Base-by-base conservation (phyloP, 2,113 vertebrate genomes). In the Platichthys stellatus region DNA sequence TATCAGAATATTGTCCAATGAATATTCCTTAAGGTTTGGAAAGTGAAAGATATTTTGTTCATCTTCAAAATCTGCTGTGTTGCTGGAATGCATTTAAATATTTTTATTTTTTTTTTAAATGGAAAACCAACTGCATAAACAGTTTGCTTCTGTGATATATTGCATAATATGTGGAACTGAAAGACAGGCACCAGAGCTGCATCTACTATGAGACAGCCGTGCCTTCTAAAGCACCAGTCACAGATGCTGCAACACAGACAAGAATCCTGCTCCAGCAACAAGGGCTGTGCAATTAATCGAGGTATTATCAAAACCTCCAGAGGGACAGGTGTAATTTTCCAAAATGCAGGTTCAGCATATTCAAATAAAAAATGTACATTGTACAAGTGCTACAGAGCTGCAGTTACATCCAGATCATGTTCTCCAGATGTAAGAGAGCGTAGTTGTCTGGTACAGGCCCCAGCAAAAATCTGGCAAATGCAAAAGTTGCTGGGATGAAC, bases 1-100 rank as follows among this genome's bases (percentile, higher is more conserved):
- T 76, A 63, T 17, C 23, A 65, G 17, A 62, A 26, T 2, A 2
- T 9, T 1, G 12, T 76, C 71, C 64, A 76, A 66, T n/a, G 54
- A 63, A 18, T 76, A 40, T 64, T 64, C 56, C 20, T 70, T 70
- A 59, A 24, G 40, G 47, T 58, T 23, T 23, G 23, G 23, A 23
- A 43, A 43, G 11, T 43, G 40, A 43, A 74, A 81, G 2, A 51
- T 26, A 5, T 15, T 18, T 15, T 18, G 60, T 67, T 49, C 14
- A 40, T 62, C 58, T 24, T 54, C 40, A 43, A 31, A 59, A 51
- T 63, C 23, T 14, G 4, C 23, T n/a, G 24, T 21, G 43, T 12
- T 51, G 56, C 14, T 62, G 56, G 23, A 47, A 35, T 56, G 10
- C 23, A 23, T 74, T 63, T 45, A 57, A 3, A 20, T 10, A 18